Evolutionary conservation across 2,888 invertebrate genomes (phyloP).

Genomic region (Agriopis aurantiaria): DNA sequence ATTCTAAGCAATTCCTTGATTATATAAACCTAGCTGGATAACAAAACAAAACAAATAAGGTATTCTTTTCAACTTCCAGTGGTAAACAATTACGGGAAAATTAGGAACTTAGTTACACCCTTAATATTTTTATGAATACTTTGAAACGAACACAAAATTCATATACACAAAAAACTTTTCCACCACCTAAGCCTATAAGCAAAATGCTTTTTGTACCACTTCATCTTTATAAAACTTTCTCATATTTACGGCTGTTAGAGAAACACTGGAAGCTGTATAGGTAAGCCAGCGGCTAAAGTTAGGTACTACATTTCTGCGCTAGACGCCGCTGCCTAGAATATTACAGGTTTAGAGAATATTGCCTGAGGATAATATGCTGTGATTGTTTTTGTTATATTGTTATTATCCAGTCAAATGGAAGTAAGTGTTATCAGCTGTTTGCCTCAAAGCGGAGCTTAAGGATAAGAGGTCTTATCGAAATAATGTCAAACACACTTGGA

Average conservation of each 20-base stretch:
- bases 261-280: conserved; percentile 13
- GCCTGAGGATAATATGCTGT: conserved; percentile 23
- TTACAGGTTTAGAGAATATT: conserved; percentile 26
- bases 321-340: conserved; percentile 30
- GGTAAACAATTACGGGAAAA: too few species aligned
- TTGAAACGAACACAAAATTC: too few species aligned
- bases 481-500: not conserved
- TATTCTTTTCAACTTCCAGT: too few species aligned
- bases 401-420: conserved; percentile 32
- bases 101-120: too few species aligned
- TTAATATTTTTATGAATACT: too few species aligned
- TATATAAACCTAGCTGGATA: too few species aligned
- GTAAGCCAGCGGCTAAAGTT: conserved; percentile 30
- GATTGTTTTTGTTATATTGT: conserved; percentile 30
- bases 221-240: conserved; percentile 5
- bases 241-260: conserved; percentile 22
- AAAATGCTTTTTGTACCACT: not conserved
- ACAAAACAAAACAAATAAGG: too few species aligned
- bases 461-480: conserved; percentile 3
- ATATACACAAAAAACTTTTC: not conserved
- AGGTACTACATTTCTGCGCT: conserved; percentile 24
- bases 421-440: conserved; percentile 12
- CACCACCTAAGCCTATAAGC: not conserved
- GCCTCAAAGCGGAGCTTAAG: not conserved
- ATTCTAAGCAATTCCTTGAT: too few species aligned